Base-by-base conservation (phyloP, 1,140 invertebrate genomes). In the Ganaspis sp. region DNA sequence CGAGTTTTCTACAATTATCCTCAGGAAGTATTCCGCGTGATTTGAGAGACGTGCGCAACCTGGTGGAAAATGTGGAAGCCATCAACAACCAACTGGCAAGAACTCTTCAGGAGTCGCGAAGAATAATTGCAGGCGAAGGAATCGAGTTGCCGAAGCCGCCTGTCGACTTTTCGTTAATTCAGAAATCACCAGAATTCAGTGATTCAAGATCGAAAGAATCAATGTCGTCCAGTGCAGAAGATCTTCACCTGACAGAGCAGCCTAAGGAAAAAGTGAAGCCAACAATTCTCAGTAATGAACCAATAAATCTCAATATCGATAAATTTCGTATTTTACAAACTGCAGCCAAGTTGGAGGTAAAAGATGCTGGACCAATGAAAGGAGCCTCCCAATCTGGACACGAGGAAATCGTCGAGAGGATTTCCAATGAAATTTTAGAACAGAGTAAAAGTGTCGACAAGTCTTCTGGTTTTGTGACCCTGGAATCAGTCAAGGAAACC, bases 351-450 rank as follows among this genome's bases (percentile, higher is more conserved):
- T 12, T 15, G n/a, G 21, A 45, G 37, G 23, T 17, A 64, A 74
- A 17, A 78, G 64, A 37, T 69, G 1, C 11, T 37, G 29, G 8
- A 17, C 40, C 37, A 49, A 15, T 11, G 5, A 38, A n/a, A 73
- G 29, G 29, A 34, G 29, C 6, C 6, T 15, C 6, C 17, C 29
- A 26, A 15, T 17, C 26, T 6, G 38, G 26, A 19, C 23, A 75
- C 19, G 83, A 88, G 19, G 79, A 86, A 1, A 74, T 87, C 8
- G 87, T 90, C 40, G 82, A 86, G 69, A 86, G 82, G 73, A 80
- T 90, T 21, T 89, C 84, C 0, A 83, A 87, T 53, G 88, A 90
- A 75, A 88, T 90, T 81, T 80, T 90, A 29, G 87, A 88, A 38
- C 87, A 90, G 75, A 90, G 88, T 73, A 87, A 90, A 85, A 84